A percentile compares a stretch with the other conserved stretches of the same genome.
phyloP scores from a whole-genome alignment of 2,113 vertebrate genomes.

The Centropus bengalensis region DNA sequence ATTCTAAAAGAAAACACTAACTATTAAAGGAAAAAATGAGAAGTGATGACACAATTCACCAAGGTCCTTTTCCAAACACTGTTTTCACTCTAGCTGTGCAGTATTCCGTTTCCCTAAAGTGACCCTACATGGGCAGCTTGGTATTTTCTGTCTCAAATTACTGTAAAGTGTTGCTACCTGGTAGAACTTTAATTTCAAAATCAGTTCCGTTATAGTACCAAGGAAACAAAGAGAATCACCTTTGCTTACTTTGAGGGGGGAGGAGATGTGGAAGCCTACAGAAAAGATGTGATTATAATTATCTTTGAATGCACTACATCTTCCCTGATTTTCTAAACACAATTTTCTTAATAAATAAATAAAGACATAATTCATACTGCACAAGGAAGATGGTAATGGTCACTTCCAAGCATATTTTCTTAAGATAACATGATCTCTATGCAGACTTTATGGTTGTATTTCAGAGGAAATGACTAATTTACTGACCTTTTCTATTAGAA shows the following conservation, averaged over 20 bases:
- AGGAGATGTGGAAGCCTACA: not conserved
- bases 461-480: conserved; percentile 1
- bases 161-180: not conserved
- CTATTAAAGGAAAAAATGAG: not conserved
- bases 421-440: not conserved
- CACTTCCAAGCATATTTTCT: conserved; percentile 7
- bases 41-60: not conserved
- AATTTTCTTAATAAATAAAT: not conserved
- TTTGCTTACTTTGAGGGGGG: not conserved
- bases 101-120: not conserved
- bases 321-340: not conserved
- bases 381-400: not conserved
- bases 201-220: not conserved
- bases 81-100: not conserved
- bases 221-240: not conserved
- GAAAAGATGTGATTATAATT: not conserved
- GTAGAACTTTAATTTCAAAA: not conserved
- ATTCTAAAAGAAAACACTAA: not conserved
- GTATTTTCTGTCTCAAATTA: not conserved
- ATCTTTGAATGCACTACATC: not conserved
- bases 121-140: not conserved
- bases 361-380: not conserved
- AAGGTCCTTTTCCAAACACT: fast-evolving
- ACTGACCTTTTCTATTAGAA: conserved; percentile 12
- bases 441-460: not conserved